Conservation (phyloP, 2,888 invertebrate species). For the Phoenoteleia sp. region DNA sequence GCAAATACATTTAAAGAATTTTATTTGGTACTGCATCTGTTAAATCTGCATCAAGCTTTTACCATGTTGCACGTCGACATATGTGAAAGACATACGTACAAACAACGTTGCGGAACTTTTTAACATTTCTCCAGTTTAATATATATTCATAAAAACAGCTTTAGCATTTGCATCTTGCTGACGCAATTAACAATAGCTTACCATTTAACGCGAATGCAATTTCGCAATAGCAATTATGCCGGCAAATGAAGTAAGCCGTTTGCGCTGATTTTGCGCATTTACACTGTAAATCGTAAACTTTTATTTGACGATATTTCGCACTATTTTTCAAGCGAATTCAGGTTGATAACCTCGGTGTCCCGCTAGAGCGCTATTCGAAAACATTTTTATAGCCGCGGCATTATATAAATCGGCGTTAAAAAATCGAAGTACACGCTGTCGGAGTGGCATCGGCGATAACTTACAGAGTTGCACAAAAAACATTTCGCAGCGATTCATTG, state of each 20-base stretch:
- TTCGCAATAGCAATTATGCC: slow-evolving; percentile 40
- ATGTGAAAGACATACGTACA: too few relatives aligned
- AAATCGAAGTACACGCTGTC: slow-evolving; percentile 40
- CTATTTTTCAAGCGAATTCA: slow-evolving; percentile 55
- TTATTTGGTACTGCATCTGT: too few relatives aligned
- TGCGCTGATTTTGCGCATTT: slow-evolving; percentile 38
- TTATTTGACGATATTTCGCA: slow-evolving; percentile 61
- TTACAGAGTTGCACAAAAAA: slow-evolving; percentile 45
- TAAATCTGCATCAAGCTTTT: too few relatives aligned
- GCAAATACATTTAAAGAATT: too few relatives aligned
- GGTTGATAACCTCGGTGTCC: slow-evolving; percentile 67
- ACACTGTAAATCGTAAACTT: slow-evolving; percentile 54
- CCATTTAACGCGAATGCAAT: slow-evolving; percentile 41
- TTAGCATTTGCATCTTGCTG: slow-evolving; percentile 3
- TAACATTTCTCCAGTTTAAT: too few relatives aligned
- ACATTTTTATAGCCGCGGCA: slow-evolving; percentile 53
- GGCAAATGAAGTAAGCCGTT: slow-evolving; percentile 42
- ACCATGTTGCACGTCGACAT: too few relatives aligned
- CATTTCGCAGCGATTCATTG: slow-evolving; percentile 47
- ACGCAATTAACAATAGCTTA: slow-evolving; percentile 51
- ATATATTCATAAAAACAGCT: too few relatives aligned
- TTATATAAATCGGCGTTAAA: slow-evolving; percentile 60
- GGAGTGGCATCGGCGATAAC: slow-evolving; percentile 56
- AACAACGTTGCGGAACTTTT: too few relatives aligned
- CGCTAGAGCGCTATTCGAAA: slow-evolving; percentile 57